Conservation (phyloP, 2,797 vertebrate species). For the Todus mexicanus region DNA sequence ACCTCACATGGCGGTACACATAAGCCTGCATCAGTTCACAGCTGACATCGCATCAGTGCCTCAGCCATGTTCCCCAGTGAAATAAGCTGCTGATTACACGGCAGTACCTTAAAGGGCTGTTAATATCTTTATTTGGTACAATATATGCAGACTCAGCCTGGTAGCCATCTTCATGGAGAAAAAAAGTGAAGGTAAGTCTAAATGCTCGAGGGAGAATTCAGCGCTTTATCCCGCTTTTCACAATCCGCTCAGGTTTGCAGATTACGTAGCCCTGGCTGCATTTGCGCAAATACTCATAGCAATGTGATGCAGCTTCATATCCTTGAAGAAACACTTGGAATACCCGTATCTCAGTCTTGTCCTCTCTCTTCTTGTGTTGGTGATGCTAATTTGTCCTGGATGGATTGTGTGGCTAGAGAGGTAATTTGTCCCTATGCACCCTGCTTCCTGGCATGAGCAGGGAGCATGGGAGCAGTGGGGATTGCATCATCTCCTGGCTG, state of each 20-base stretch:
- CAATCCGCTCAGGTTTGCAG: not conserved
- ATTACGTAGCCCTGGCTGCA: not conserved
- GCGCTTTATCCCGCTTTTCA: not conserved
- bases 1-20: not conserved
- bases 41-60: not conserved
- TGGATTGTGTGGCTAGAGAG: not conserved
- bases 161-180: not conserved
- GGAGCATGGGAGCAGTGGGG: not conserved
- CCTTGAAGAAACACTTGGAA: not conserved
- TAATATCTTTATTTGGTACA: constrained; percentile 31
- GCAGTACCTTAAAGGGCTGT: constrained; percentile 26
- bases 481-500: not conserved
- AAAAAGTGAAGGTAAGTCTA: not conserved
- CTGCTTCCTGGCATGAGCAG: fast-evolving
- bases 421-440: not conserved
- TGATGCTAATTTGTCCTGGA: not conserved
- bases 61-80: not conserved
- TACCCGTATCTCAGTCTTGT: not conserved
- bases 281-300: not conserved
- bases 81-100: constrained; percentile 21
- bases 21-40: not conserved
- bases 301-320: not conserved
- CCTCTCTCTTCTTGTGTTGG: not conserved
- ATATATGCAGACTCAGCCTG: not conserved
- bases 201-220: not conserved